Base-by-base conservation (phyloP, 2,113 vertebrate genomes). In the Pseudopodoces humilis region DNA sequence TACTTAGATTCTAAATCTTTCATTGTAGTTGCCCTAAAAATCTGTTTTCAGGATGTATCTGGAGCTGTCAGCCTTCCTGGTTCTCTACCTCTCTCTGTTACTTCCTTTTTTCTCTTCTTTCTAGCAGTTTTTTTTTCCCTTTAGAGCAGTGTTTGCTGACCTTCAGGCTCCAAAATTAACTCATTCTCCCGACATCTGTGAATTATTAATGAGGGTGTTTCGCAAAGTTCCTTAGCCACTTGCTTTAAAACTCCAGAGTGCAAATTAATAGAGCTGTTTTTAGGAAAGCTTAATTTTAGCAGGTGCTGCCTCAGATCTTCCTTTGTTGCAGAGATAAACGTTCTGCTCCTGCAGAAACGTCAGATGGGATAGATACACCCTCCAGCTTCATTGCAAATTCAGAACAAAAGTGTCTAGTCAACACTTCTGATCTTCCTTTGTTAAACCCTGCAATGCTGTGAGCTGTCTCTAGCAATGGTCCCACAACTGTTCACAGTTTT, bases 331-430 rank as follows among this genome's bases (percentile, higher is more conserved):
- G 64, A 94, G 83, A 96, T 59, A 94, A 96, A 81, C 19, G 49
- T 74, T 93, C 86, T 93, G 64, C 86, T 97, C 83, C 76, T 0
- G 4, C 80, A 95, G 92, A 96, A 94, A 94, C n/a, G 41, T 97
- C 96, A 96, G 86, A 41, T 0, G 8, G 91, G 96, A 88, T 94
- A 95, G 95, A 87, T 95, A 92, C 91, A 92, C 65, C 91, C 95
- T 95, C 93, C 92, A 94, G 89, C 86, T 96, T 94, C 94, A 56
- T 81, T 94, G 89, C 93, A 94, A 94, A 95, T 67, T 86, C 77
- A 94, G 92, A 94, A 92, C 77, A 89, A 92, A 97, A 95, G 84
- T 92, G 95, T 96, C 96, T 96, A 97, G 92, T 96, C 92, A 96
- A 94, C 94, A 94, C 94, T 94, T 96, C 94, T 94, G 88, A 96